phyloP scores from a whole-genome alignment of 2,888 invertebrate species.

The Morinoia aosen region DNA sequence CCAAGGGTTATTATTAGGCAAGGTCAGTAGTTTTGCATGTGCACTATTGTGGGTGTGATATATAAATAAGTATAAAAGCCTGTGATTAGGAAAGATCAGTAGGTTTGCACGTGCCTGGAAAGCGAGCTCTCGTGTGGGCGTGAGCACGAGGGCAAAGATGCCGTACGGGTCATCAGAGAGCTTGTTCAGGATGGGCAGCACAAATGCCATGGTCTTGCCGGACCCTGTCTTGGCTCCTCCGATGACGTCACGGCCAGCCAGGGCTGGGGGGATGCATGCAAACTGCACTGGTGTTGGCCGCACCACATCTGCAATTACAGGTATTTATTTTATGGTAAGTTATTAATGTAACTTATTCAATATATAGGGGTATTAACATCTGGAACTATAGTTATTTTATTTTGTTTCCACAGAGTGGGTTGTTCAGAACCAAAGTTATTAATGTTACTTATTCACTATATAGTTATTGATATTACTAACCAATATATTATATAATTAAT shows the following conservation, averaged over 20 bases:
- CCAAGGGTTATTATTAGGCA: too few species aligned
- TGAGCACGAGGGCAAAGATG: constrained; percentile 93
- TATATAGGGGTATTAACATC: neutral
- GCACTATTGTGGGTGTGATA: too few species aligned
- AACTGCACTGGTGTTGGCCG: constrained; percentile 93
- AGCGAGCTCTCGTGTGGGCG: constrained; percentile 94
- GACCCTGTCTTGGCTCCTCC: constrained; percentile 99
- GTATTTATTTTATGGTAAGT: neutral
- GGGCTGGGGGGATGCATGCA: constrained; percentile 86
- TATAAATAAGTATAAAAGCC: too few species aligned
- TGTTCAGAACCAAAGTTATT: too few species aligned
- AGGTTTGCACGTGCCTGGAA: constrained; percentile 71
- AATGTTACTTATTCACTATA: too few species aligned
- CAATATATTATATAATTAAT: too few species aligned
- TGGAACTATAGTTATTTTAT: neutral
- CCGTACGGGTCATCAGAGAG: constrained; percentile 74
- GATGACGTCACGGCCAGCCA: constrained; percentile 91
- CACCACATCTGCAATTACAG: constrained; percentile 75
- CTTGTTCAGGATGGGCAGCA: constrained; percentile 79
- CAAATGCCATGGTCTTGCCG: constrained; percentile 98
- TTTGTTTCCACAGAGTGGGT: neutral
- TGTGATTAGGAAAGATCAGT: too few species aligned
- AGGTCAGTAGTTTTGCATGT: too few species aligned
- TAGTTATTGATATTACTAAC: too few species aligned
- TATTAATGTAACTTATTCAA: too few species aligned